A percentile compares a stretch with the other conserved stretches of the same genome.
Evolutionary conservation across 2,113 vertebrate genomes (phyloP).

Genomic region (Sitta europaea): DNA sequence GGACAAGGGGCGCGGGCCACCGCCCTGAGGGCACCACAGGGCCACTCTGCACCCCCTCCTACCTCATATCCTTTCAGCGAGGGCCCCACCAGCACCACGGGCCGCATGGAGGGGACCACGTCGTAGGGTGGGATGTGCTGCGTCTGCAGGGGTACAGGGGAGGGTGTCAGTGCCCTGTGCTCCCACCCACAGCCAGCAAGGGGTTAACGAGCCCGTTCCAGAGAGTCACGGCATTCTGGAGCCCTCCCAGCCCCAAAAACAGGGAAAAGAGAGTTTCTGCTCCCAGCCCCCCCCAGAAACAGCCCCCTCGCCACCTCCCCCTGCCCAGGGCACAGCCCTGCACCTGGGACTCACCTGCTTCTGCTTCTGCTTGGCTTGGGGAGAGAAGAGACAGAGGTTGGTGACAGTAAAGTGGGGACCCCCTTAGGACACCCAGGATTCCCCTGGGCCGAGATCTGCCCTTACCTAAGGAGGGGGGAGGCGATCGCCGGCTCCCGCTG

Average conservation of each 20-base stretch:
- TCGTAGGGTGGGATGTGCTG: slow-evolving; percentile 93
- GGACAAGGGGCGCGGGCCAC: not conserved
- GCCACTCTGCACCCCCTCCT: rapidly evolving
- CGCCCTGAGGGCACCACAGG: not conserved
- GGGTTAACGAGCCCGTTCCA: not conserved
- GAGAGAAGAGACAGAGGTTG: slow-evolving; percentile 62
- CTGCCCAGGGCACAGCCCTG: not conserved
- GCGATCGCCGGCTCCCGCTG: slow-evolving; percentile 89
- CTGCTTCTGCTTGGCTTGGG: slow-evolving; percentile 97
- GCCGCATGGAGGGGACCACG: slow-evolving; percentile 95
- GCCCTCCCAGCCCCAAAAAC: not conserved
- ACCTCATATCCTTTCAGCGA: slow-evolving; percentile 97
- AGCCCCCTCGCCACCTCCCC: not conserved
- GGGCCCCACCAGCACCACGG: slow-evolving; percentile 93
- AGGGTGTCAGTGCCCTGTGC: not conserved
- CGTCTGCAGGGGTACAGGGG: slow-evolving; percentile 59
- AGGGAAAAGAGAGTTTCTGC: not conserved
- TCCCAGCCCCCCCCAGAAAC: too few species aligned
- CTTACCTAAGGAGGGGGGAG: slow-evolving; percentile 92
- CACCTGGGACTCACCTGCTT: slow-evolving; percentile 85
- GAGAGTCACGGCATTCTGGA: not conserved
- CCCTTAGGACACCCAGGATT: rapidly evolving
- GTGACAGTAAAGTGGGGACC: not conserved
- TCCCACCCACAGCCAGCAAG: not conserved
- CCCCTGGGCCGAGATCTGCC: not conserved